Evolutionary conservation across 2,888 invertebrate species (phyloP), one percentile per base, ranked within the genome.

Genomic region (Gastrophysa polygoni): DNA sequence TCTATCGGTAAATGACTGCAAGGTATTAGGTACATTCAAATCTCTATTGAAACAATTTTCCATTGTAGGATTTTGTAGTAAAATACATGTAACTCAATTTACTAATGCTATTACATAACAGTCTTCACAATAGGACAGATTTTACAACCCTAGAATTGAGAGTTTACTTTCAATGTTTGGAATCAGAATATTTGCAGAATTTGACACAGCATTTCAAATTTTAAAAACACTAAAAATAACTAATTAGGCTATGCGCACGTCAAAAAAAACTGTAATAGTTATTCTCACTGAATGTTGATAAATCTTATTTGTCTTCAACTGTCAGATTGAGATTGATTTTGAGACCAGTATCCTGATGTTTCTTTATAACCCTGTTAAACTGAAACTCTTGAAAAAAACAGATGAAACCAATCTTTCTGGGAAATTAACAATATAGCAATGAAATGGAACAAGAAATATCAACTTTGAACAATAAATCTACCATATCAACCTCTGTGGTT

Each of bases 401-500:
- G 11, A 5, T 32, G 11, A 32, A n/a, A n/a, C n/a, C n/a, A n/a
- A n/a, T n/a, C n/a, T n/a, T n/a, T n/a, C 3, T 24, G 3, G 7
- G 7, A 24, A 24, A 38, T 5, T 38, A 38, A 38, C 38, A 1
- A 46, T 46, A 18, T 21, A 46, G 18, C 21, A 11, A 46, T 10
- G 10, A 14, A 44, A 44, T 44, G 18, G 7, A 44, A 44, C 6
- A 14, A 44, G 44, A 18, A 44, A 7, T 7, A 18, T 8, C 29
- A 32, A 32, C 1, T 32, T 32, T 8, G 29, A 8, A 38, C 18
- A 16, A 38, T 2, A 46, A 18, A 54, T 20, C 51, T 83, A 97
- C 96, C 96, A 97, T 78, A 95, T 92, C 72, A 97, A 89, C 77
- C 96, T 87, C 80, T 97, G 96, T 0, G 86, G 82, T 57, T 89